Conservation (phyloP, 2,797 vertebrate genomes). For the Menidia menidia region DNA sequence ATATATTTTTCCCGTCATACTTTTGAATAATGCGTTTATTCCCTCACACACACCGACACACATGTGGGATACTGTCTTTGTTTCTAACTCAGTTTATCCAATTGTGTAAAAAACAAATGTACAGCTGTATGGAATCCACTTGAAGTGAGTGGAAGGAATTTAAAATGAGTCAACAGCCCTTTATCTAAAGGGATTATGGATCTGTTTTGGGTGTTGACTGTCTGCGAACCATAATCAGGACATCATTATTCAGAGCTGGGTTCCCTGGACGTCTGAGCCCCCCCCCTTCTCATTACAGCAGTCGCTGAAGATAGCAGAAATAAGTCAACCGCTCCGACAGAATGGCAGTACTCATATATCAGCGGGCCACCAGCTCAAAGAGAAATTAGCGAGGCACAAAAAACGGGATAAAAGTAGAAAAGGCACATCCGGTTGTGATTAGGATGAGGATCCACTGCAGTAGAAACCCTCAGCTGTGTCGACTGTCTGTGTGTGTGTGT, state of each 20-base stretch:
- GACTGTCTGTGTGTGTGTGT: constrained; percentile 26
- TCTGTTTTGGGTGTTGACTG: constrained; percentile 21
- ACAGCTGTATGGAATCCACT: not conserved
- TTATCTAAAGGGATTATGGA: constrained; percentile 4
- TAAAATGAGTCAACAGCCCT: not conserved
- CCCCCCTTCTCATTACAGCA: constrained; percentile 48
- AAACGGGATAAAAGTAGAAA: not conserved
- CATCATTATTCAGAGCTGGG: constrained; percentile 50
- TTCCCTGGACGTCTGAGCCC: constrained; percentile 28
- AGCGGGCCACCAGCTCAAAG: constrained; percentile 6
- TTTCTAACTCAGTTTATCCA: not conserved
- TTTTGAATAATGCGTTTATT: too few species aligned
- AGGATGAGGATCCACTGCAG: constrained; percentile 11
- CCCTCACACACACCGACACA: not conserved
- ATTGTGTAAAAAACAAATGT: not conserved
- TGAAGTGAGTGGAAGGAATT: not conserved
- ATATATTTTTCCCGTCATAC: too few species aligned
- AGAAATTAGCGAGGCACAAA: not conserved
- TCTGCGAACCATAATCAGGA: constrained; percentile 41
- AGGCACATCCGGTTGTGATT: constrained; percentile 23
- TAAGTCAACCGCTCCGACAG: constrained; percentile 40
- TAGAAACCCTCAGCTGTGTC: constrained; percentile 18
- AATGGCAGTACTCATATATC: constrained; percentile 52
- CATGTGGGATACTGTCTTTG: not conserved
- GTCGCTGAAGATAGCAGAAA: constrained; percentile 35